Percentiles rank a stretch among this genome's conserved stretches.
Conservation (phyloP, 2,888 invertebrate species). For the Philereme transversata region DNA sequence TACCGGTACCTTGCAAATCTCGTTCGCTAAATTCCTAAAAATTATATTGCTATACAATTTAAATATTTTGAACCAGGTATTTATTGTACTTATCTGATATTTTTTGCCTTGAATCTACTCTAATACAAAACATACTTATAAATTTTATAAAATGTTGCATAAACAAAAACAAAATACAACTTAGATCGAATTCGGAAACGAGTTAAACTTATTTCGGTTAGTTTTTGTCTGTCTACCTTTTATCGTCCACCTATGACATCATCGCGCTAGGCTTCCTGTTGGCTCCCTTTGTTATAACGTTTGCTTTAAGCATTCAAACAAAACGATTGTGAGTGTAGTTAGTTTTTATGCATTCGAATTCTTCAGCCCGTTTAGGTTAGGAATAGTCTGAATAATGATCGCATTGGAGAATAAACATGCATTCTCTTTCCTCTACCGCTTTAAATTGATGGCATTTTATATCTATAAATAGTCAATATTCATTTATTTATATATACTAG, state of each 20-base stretch:
- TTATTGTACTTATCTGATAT: no score
- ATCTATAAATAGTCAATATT: no score
- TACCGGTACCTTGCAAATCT: no score
- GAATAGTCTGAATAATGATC: slow-evolving; percentile 1
- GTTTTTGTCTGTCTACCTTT: slow-evolving; percentile 54
- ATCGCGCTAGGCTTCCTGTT: slow-evolving; percentile 42
- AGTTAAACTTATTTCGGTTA: slow-evolving; percentile 37
- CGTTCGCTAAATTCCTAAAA: no score
- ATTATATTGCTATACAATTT: no score
- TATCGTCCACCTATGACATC: slow-evolving; percentile 50
- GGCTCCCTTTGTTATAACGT: slow-evolving; percentile 46
- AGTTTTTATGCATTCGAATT: slow-evolving; percentile 40
- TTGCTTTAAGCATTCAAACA: slow-evolving; percentile 35
- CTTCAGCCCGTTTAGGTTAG: slow-evolving; percentile 15
- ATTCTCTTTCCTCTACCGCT: no score
- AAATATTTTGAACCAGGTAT: no score
- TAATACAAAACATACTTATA: no score
- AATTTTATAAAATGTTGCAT: no score
- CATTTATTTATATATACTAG: no score
- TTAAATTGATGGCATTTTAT: background rate
- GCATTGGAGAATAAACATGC: background rate
- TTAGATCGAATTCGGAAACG: slow-evolving; percentile 23
- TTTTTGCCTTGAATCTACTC: no score
- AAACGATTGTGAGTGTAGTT: slow-evolving; percentile 33
- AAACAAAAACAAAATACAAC: slow-evolving; percentile 1